Evolutionary conservation across 2,888 invertebrate species (phyloP), one percentile per base, ranked within the genome.

Genomic region (Agriopis leucophaearia): DNA sequence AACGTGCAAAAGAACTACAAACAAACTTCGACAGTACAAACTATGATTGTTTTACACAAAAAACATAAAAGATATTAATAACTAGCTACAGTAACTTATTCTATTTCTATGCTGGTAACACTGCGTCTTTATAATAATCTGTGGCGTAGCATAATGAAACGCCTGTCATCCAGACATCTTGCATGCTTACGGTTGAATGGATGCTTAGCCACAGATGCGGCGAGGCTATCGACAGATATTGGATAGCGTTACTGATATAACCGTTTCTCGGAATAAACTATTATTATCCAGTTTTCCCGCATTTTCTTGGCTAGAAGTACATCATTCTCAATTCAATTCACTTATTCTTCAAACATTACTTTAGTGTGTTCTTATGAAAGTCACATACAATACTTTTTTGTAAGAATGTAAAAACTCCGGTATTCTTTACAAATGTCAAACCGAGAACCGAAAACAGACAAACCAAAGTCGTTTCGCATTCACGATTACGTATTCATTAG

Each of bases 151-250:
- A 42, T 42, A 55, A 44, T 42, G 42, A 55, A 27, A 55, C 16
- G 55, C 18, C 42, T 42, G n/a, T 55, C 55, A 42, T 13, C 55
- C 42, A 42, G 18, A 27, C 55, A 42, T 55, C 42, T 55, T 42
- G n/a, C 42, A 27, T 44, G 55, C 55, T 18, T 42, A 16, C 55
- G 27, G 55, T 18, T 55, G 55, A 27, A 55, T 55, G 44, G 55
- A 55, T 15, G 55, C 55, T 55, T 42, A 42, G 18, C 42, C 55
- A 42, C 55, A 55, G 55, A 55, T 55, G 55, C 18, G 51, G 35
- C 27, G 36, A 38, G 52, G 10, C 10, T 55, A 55, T 40, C 40
- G 40, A 16, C 13, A 40, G 55, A 44, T 27, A 55, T 55, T 42
- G 40, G 18, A 42, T 42, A 55, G n/a, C 13, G 18, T n/a, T 18